Base-by-base conservation (phyloP, 2,888 invertebrate species). In the Lottia scabra region DNA sequence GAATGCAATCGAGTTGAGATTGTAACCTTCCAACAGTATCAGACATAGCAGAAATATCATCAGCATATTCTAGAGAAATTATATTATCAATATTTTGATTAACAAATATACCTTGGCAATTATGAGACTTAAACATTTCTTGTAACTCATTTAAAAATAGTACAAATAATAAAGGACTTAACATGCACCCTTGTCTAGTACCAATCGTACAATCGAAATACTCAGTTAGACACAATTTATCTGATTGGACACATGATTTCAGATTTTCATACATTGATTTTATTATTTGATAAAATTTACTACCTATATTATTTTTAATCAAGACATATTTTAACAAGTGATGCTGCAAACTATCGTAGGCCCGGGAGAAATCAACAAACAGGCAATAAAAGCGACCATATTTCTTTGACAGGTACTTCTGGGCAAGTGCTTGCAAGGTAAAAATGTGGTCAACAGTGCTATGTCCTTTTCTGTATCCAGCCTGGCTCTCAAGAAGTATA, bases 41-140 rank as follows among this genome's bases (percentile, higher is more conserved):
- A 16, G 65, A 30, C 27, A 70, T 30, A 8, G 44, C 48, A 26
- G 64, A 43, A n/a, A 71, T 30, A 63, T 71, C 71, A 63, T 67
- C 71, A 38, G 71, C 71, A 72, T 67, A 72, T 46, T 67, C 44
- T 1, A 68, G 43, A 16, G 43, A 46, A 16, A 70, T 19, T 6
- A 67, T 38, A n/a, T 71, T 62, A 15, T 66, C 56, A 62, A 67
- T 65, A 67, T 65, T 63, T 30, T 71, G 15, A 12, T 38, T 63
- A 30, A 71, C 27, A 62, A 63, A 56, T 48, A 66, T 64, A 27
- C 63, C 66, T 46, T 65, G n/a, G 15, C n/a, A 38, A 5, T 30
- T 30, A 15, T 62, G 43, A 64, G 19, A 23, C n/a, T 44, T 43
- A 15, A 70, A n/a, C 13, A 64, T 23, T 64, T n/a, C 2, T 2